Evolutionary conservation across 2,888 invertebrate genomes (phyloP), one percentile per base, ranked within the genome.

Genomic region (Conus canariensis): DNA sequence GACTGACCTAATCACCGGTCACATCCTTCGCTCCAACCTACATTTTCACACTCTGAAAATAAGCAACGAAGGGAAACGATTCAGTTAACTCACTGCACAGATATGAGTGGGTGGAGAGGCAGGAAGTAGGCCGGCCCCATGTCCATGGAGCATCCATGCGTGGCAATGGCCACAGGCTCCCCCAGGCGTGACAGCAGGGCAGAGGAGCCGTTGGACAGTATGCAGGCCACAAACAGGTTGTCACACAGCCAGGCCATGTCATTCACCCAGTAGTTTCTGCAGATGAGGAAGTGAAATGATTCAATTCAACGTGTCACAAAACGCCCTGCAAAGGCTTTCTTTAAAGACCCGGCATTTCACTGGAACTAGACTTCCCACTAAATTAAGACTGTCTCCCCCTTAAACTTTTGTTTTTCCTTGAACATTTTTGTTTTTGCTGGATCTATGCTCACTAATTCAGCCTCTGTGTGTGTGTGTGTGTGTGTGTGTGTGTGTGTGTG

Each of bases 121-220:
- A 96, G 94, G 90, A 92, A 96, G 89, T 93, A 93, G 8, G 94
- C 93, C 1, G 96, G 96, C 58, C 96, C 96, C 93, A 96, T 94
- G 74, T 95, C 94, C 30, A 95, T 92, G 56, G 94, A 94, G 89
- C 94, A 94, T 25, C 96, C 96, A 85, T 92, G 91, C 9, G 95
- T 95, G 90, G 94, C 91, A 74, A 96, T 92, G 86, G 93, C 89
- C 9, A 95, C 70, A 9, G 96, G 96, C 90, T 95, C 95, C 59
- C 96, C 96, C 14, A 96, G 93, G 45, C 96, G 93, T 14, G 95
- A 94, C 91, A 96, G 88, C 77, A 96, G 88, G 87, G 95, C 94
- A n/a, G 95, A 93, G 74, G 93, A 94, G 6, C 96, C 96, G 92
- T 94, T 95, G 90, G 93, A 92, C 77, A 95, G 93, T 10, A 95